Base-by-base conservation (phyloP, 1,140 invertebrate genomes). In the Potamilus streckersoni region DNA sequence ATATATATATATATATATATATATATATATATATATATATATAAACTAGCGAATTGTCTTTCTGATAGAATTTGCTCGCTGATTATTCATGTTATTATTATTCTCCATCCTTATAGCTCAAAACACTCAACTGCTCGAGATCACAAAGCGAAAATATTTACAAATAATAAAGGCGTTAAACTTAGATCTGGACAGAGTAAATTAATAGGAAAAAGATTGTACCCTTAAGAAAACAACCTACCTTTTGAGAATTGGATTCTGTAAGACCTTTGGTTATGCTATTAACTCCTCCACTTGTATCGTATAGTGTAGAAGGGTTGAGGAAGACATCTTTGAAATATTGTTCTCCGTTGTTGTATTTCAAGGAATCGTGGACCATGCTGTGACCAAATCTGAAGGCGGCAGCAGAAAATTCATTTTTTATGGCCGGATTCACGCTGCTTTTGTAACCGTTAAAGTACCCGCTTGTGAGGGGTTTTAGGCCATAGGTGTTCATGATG, bases 361-460 rank as follows among this genome's bases (percentile, higher is more conserved):
- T 49, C 6, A 80, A 6, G 4, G 38, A 49, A 49, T 73, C 56
- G 1, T 68, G 66, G 16, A 99, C 98, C 56, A 99, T 91, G 3
- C 96, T 95, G 89, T 99, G 98, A 0, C 98, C 98, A 89, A 99
- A 99, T 71, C 97, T 91, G 17, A 98, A 91, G 12, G 97, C 97
- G 38, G 96, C 97, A 1, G 97, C 97, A 1, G 97, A 96, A 90
- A 99, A 99, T 23, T 95, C 96, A 86, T 98, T 99, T 0, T 95
- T 93, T 81, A 99, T 95, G 13, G 93, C 93, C 3, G 97, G 94
- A 87, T 98, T 93, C 0, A 96, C 69, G 49, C 93, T 90, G 0
- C 94, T 91, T 79, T 96, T 90, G 86, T 98, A 98, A 4, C 66
- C 73, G 56, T 66, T 23, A 23, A 73, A 66, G 67, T 60, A 57